Evolutionary conservation across 2,797 vertebrate genomes (phyloP).

Genomic region (Poecilia velifera): DNA sequence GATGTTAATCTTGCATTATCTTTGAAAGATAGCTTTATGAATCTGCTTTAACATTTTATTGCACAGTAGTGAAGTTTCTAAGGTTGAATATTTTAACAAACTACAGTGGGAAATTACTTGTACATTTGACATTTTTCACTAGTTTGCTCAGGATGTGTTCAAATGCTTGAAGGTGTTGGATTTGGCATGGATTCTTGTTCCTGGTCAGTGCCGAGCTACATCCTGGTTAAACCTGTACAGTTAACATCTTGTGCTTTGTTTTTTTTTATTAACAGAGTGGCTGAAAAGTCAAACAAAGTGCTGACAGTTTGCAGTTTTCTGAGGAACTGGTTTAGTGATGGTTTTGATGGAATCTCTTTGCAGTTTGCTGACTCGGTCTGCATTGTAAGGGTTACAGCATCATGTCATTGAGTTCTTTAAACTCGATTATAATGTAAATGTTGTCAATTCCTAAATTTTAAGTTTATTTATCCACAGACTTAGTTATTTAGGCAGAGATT

Average conservation of each 20-base stretch:
- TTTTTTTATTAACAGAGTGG: not conserved
- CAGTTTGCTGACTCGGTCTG: not conserved
- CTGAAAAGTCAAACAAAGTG: not conserved
- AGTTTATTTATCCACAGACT: not conserved
- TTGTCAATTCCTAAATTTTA: not conserved
- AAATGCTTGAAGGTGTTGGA: not conserved
- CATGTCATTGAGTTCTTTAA: not conserved
- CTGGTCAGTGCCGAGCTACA: not conserved
- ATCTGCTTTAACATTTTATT: not conserved
- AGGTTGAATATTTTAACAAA: not conserved
- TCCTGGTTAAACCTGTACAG: not conserved
- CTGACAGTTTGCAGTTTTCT: not conserved
- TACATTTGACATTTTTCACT: not conserved
- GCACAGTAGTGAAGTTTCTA: not conserved
- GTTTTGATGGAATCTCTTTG: not conserved
- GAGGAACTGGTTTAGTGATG: not conserved
- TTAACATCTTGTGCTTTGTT: not conserved
- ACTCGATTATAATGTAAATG: not conserved
- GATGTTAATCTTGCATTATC: not conserved
- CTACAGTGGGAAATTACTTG: not conserved
- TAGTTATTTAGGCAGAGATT: not conserved
- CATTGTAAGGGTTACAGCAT: not conserved
- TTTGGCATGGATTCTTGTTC: not conserved
- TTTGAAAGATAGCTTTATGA: not conserved
- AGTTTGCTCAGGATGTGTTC: not conserved